Evolutionary conservation across 1,140 invertebrate species (phyloP).

Genomic region (Drosophila erecta): DNA sequence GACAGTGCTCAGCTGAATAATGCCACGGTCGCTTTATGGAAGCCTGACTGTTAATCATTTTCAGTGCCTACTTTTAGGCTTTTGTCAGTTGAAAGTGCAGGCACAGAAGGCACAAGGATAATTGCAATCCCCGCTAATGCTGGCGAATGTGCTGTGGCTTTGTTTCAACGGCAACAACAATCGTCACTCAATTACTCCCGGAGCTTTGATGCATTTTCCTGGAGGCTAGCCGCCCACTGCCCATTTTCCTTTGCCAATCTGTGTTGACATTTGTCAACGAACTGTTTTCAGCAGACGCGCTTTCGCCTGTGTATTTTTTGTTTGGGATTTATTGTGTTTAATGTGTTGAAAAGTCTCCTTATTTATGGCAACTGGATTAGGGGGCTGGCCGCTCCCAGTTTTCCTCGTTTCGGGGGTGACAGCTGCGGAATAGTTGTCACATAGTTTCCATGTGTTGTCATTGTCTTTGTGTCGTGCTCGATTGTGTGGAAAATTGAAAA

Average conservation of each 20-base stretch:
- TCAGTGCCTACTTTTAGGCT: conserved; percentile 32
- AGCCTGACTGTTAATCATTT: background rate
- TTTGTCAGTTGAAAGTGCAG: conserved; percentile 7
- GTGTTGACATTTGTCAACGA: conserved; percentile 68
- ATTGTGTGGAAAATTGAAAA: conserved; percentile 79
- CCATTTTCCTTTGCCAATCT: conserved; percentile 33
- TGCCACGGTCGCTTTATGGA: background rate
- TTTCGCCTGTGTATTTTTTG: conserved; percentile 31
- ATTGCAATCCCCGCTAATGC: conserved; percentile 75
- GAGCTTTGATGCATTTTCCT: conserved; percentile 38
- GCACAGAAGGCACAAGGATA: conserved; percentile 26
- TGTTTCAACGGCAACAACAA: conserved; percentile 38
- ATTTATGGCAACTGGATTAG: conserved; percentile 68
- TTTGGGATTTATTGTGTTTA: conserved; percentile 78
- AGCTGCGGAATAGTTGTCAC: conserved; percentile 63
- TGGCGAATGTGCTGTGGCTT: conserved; percentile 63
- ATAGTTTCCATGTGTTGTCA: conserved; percentile 68
- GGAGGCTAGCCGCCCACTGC: background rate
- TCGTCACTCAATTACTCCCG: conserved; percentile 59
- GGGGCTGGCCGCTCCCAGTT: conserved; percentile 7
- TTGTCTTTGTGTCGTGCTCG: conserved; percentile 57
- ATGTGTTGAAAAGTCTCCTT: conserved; percentile 78
- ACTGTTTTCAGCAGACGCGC: conserved; percentile 58
- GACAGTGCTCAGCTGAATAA: too few species aligned
- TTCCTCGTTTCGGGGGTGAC: conserved; percentile 13